These are phyloP conservation scores for Bathynomus jamesi DNA, from an alignment of 1,140 invertebrate species.

Conservation along the genomic window DNA sequence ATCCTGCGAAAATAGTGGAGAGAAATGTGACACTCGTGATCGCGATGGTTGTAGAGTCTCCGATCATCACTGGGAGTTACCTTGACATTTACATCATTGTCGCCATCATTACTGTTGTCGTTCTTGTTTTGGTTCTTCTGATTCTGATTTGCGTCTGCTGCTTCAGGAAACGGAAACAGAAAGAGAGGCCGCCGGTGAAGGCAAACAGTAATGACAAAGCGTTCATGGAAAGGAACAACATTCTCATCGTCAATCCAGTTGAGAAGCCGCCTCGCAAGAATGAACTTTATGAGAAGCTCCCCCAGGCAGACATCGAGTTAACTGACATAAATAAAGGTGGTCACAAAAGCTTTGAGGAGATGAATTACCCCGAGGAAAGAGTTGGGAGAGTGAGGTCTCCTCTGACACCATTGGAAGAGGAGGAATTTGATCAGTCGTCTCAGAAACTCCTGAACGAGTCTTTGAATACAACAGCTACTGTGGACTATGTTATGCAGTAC, in stretches of 20 bases:
- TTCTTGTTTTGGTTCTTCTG: slow-evolving; percentile 37
- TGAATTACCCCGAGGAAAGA: slow-evolving; percentile 25
- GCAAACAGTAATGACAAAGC: slow-evolving; percentile 48
- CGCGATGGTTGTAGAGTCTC: slow-evolving; percentile 58
- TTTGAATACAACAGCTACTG: slow-evolving; percentile 48
- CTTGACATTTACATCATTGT: slow-evolving; percentile 53
- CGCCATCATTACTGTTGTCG: slow-evolving; percentile 54
- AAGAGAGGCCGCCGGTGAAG: slow-evolving; percentile 45
- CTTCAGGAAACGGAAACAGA: slow-evolving; percentile 25
- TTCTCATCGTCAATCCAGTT: slow-evolving; percentile 34
- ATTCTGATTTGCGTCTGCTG: slow-evolving; percentile 39
- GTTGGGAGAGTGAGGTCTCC: slow-evolving; percentile 11
- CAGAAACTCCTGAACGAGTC: slow-evolving; percentile 17
- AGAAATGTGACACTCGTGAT: slow-evolving; percentile 49
- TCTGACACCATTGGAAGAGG: slow-evolving; percentile 29
- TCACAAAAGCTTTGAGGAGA: slow-evolving; percentile 33
- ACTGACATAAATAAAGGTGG: slow-evolving; percentile 11
- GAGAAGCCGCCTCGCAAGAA: slow-evolving; percentile 46
- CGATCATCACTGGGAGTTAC: slow-evolving; percentile 52
- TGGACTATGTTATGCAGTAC: slow-evolving; percentile 50
- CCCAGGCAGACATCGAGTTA: slow-evolving; percentile 41
- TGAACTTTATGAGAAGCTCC: slow-evolving; percentile 39
- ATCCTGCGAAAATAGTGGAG: slow-evolving; percentile 60
- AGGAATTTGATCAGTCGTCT: slow-evolving; percentile 14
- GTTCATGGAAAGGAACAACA: slow-evolving; percentile 19